Evolutionary conservation across 2,113 vertebrate genomes (phyloP).

Genomic region (Brachypteracias leptosomus): DNA sequence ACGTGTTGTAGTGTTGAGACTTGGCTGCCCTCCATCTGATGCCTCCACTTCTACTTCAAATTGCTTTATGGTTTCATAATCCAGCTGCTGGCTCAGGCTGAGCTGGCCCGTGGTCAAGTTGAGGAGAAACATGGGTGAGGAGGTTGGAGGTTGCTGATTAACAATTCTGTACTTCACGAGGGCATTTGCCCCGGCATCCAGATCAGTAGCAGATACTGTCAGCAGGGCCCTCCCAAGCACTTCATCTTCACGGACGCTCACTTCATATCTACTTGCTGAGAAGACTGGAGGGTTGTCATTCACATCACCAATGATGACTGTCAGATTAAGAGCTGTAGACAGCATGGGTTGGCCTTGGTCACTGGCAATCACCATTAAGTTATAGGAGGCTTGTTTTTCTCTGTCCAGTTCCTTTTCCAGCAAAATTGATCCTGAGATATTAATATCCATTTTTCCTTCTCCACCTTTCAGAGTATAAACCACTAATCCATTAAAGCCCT

Average conservation of each 20-base stretch:
- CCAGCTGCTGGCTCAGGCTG: slow-evolving; percentile 63
- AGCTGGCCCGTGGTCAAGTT: slow-evolving; percentile 54
- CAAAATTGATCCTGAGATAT: slow-evolving; percentile 65
- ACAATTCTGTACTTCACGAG: slow-evolving; percentile 60
- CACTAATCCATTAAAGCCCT: slow-evolving; percentile 75
- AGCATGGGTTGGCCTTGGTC: slow-evolving; percentile 74
- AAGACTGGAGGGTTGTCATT: slow-evolving; percentile 77
- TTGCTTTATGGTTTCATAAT: slow-evolving; percentile 63
- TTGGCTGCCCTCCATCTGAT: slow-evolving; percentile 70
- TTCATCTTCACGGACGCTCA: slow-evolving; percentile 51
- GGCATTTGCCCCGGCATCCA: slow-evolving; percentile 69
- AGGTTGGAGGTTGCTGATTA: slow-evolving; percentile 52
- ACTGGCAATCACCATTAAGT: slow-evolving; percentile 71
- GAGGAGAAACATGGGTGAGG: slow-evolving; percentile 40
- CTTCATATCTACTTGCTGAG: slow-evolving; percentile 24
- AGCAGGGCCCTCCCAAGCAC: slow-evolving; percentile 9
- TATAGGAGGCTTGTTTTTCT: slow-evolving; percentile 65
- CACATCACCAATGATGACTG: slow-evolving; percentile 51
- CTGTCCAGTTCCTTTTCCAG: slow-evolving; percentile 71
- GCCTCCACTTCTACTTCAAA: slow-evolving; percentile 72
- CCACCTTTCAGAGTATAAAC: slow-evolving; percentile 71
- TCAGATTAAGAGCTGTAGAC: slow-evolving; percentile 50
- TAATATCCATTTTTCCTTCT: slow-evolving; percentile 69
- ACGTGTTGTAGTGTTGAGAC: neutral
- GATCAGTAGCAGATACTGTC: slow-evolving; percentile 65